Evolutionary conservation across 53 echinoderm and acorn worm species (phyloP).

Genomic region (Actinopyga echinites): DNA sequence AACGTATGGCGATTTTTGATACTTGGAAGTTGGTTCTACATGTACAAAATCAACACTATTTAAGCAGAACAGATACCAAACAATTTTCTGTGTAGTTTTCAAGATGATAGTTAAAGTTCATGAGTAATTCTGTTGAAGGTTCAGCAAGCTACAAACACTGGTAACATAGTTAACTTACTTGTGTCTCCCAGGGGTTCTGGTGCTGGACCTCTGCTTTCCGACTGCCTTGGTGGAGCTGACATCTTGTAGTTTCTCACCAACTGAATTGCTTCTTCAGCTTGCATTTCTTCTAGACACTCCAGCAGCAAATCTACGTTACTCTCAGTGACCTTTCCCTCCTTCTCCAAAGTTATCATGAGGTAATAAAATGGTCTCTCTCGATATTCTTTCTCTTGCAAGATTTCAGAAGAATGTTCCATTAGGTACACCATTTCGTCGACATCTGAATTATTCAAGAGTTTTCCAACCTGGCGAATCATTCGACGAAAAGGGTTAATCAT

Average conservation of each 20-base stretch:
- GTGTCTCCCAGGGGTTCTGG: too few relatives aligned
- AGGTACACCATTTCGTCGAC: background rate
- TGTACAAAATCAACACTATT: too few relatives aligned
- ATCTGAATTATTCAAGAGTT: background rate
- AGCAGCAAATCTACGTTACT: background rate
- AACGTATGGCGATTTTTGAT: too few relatives aligned
- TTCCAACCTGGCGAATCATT: background rate
- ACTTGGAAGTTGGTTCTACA: too few relatives aligned
- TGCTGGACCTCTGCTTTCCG: too few relatives aligned
- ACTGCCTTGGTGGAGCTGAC: too few relatives aligned
- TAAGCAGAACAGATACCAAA: too few relatives aligned
- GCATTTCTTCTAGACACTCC: background rate
- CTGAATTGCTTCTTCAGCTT: background rate
- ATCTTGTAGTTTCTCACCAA: background rate
- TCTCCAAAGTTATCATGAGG: background rate
- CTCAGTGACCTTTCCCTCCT: background rate
- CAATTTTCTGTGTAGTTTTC: too few relatives aligned
- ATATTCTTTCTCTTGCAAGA: background rate
- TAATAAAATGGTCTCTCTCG: background rate
- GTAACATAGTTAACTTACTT: too few relatives aligned
- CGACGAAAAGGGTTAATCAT: conserved; percentile 9
- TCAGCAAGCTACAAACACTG: too few relatives aligned
- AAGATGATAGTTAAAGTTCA: too few relatives aligned
- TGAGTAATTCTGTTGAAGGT: too few relatives aligned
- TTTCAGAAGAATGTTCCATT: background rate